Conservation (phyloP, 2,113 vertebrate genomes). For the Halcyon senegalensis region DNA sequence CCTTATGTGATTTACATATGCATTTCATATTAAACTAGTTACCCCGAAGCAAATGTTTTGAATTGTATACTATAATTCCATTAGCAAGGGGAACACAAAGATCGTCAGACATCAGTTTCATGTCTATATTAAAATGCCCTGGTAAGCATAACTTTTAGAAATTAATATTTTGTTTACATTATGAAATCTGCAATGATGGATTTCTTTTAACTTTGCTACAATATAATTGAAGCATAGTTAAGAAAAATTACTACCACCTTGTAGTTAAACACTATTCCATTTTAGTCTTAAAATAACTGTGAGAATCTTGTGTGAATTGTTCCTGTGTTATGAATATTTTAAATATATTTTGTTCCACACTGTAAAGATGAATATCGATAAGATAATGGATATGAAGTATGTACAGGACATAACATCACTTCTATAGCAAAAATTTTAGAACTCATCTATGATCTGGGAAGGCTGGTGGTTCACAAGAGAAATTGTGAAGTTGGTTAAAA, state of each 20-base stretch:
- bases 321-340: background rate
- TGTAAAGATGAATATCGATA: background rate
- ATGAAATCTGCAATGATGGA: background rate
- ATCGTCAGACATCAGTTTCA: background rate
- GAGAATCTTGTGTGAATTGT: background rate
- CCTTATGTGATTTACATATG: constrained; percentile 17
- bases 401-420: background rate
- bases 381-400: background rate
- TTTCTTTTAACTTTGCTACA: background rate
- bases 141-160: background rate
- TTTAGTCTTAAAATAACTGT: background rate
- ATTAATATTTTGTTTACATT: background rate
- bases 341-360: background rate
- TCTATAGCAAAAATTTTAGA: background rate
- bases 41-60: background rate
- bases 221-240: background rate
- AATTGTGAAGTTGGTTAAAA: background rate
- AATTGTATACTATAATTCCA: background rate
- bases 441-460: background rate
- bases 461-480: background rate
- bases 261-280: background rate
- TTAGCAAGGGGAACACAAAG: background rate
- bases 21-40: constrained; percentile 8
- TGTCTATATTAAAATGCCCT: background rate
- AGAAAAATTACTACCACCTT: background rate